These are phyloP conservation scores for Lepidocyrtoides sp. DNA, from an alignment of 2,888 invertebrate genomes.

Conservation along the genomic window DNA sequence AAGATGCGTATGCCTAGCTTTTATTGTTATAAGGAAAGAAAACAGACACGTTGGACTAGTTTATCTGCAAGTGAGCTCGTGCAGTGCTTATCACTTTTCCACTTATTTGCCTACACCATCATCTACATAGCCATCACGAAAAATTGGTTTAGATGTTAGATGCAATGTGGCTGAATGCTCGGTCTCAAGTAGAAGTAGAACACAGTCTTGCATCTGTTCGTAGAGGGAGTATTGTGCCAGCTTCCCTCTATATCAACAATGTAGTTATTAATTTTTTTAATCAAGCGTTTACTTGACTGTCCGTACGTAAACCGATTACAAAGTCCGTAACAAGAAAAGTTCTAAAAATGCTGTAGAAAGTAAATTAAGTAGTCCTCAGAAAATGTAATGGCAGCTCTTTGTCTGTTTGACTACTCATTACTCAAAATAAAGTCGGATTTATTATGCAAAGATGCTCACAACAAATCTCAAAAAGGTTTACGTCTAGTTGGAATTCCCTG, in stretches of 20 bases:
- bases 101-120: neutral
- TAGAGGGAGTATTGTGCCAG: neutral
- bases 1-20: neutral
- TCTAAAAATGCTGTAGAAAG: conserved; percentile 38
- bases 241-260: neutral
- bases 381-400: conserved; percentile 12
- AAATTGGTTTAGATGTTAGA: neutral
- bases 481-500: neutral
- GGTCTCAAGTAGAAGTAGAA: neutral
- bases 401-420: neutral
- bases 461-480: neutral
- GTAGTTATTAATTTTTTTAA: neutral
- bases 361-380: conserved; percentile 31
- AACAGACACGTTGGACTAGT: conserved; percentile 26
- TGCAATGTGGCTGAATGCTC: neutral
- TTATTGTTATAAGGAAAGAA: neutral
- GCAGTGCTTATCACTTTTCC: conserved; percentile 8
- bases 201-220: neutral
- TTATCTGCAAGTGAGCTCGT: neutral
- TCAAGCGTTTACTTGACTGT: neutral
- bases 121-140: neutral
- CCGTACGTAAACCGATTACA: neutral
- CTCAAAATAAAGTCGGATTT: neutral
- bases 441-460: neutral
- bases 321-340: neutral